A percentile compares a stretch with the other conserved stretches of the same genome.
These are phyloP conservation scores for Pycnonotus jocosus DNA, from an alignment of 2,113 vertebrate genomes.

Conservation along the genomic window DNA sequence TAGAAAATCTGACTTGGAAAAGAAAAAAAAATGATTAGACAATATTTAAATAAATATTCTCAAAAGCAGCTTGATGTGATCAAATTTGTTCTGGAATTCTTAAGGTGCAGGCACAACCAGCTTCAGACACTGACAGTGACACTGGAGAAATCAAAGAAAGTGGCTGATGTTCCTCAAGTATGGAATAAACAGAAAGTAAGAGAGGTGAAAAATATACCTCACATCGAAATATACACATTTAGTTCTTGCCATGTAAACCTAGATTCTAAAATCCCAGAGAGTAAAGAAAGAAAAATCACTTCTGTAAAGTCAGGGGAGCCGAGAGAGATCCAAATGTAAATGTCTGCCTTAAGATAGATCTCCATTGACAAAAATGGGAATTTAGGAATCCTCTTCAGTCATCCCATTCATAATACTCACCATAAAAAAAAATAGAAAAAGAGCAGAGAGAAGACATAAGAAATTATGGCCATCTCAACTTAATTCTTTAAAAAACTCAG, in stretches of 20 bases:
- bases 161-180: background rate
- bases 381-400: background rate
- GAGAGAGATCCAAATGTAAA: background rate
- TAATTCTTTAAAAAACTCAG: background rate
- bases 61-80: background rate
- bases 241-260: background rate
- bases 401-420: background rate
- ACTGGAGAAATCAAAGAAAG: background rate
- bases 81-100: background rate
- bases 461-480: background rate
- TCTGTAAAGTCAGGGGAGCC: background rate
- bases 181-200: background rate
- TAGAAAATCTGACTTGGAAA: background rate
- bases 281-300: background rate
- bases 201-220: background rate
- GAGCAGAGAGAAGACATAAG: background rate
- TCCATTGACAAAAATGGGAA: background rate
- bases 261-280: background rate
- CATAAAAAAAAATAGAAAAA: background rate
- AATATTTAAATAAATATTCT: background rate
- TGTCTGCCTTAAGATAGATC: accelerated
- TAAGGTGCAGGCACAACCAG: background rate
- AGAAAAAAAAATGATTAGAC: background rate
- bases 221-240: background rate
- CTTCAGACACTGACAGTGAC: background rate